These are phyloP conservation scores for Alethe diademata DNA, from an alignment of 2,113 vertebrate genomes.

Conservation along the genomic window DNA sequence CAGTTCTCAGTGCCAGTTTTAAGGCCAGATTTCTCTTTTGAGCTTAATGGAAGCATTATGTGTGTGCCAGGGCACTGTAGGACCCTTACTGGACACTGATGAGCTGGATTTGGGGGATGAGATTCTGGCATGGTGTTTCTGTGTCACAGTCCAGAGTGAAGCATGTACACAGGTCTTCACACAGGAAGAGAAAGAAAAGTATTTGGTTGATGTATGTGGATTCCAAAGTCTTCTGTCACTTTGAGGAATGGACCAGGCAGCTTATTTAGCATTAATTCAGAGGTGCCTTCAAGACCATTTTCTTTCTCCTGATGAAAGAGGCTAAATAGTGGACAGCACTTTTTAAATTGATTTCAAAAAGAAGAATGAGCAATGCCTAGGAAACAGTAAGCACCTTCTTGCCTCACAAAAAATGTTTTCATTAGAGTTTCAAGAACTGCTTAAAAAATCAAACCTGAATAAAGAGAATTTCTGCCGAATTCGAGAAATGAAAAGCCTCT, in stretches of 20 bases:
- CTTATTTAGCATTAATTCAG: constrained; percentile 18
- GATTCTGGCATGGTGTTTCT: not conserved
- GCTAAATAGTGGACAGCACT: not conserved
- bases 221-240: not conserved
- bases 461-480: not conserved
- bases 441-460: not conserved
- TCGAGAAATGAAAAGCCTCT: not conserved
- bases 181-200: not conserved
- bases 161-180: not conserved
- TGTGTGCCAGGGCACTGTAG: not conserved
- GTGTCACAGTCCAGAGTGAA: not conserved
- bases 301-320: not conserved
- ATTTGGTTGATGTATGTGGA: not conserved
- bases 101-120: not conserved
- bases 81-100: not conserved
- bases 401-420: not conserved
- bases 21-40: not conserved
- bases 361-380: not conserved
- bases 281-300: constrained; percentile 26
- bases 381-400: not conserved
- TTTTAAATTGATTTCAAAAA: not conserved
- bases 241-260: not conserved
- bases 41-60: not conserved
- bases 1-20: not conserved
- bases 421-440: not conserved